These are phyloP conservation scores for Drosophila mettleri DNA, from an alignment of 2,888 invertebrate genomes.

Conservation along the genomic window DNA sequence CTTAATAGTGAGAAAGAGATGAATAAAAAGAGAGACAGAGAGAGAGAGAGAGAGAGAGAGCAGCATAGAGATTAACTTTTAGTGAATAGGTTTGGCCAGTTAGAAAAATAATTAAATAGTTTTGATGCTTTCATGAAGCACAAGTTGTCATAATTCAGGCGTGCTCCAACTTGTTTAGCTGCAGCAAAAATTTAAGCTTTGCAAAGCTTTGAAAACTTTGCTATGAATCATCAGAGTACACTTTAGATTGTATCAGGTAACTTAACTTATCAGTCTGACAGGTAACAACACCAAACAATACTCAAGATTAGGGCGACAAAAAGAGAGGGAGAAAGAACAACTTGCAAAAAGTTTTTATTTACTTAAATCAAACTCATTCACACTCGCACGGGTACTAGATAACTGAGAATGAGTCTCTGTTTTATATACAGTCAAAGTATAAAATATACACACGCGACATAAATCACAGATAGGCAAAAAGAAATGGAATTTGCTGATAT, in stretches of 20 bases:
- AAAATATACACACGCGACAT: conserved; percentile 29
- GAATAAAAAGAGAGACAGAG: too few relatives aligned
- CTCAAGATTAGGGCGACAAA: conserved; percentile 9
- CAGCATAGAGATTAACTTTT: not conserved
- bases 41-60: not conserved
- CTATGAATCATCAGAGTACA: conserved; percentile 13
- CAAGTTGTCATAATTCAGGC: not conserved
- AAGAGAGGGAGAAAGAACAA: not conserved
- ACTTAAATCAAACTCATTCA: conserved; percentile 14
- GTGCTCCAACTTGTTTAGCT: not conserved
- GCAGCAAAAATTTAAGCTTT: not conserved
- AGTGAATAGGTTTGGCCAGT: not conserved
- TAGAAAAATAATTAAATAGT: not conserved
- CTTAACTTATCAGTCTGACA: conserved; percentile 28
- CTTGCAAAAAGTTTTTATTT: conserved; percentile 29
- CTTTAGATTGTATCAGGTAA: not conserved
- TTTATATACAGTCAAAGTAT: not conserved
- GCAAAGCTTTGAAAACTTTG: not conserved
- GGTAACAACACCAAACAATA: conserved; percentile 16
- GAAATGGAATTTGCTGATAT: conserved; percentile 43
- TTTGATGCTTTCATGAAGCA: not conserved
- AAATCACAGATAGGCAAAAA: conserved; percentile 43
- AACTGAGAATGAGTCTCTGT: conserved; percentile 5
- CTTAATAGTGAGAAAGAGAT: too few relatives aligned
- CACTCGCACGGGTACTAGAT: conserved; percentile 8